A percentile compares a stretch with the other conserved stretches of the same genome.
phyloP scores from a whole-genome alignment of 2,113 vertebrate genomes.

The Panthera tigris region DNA sequence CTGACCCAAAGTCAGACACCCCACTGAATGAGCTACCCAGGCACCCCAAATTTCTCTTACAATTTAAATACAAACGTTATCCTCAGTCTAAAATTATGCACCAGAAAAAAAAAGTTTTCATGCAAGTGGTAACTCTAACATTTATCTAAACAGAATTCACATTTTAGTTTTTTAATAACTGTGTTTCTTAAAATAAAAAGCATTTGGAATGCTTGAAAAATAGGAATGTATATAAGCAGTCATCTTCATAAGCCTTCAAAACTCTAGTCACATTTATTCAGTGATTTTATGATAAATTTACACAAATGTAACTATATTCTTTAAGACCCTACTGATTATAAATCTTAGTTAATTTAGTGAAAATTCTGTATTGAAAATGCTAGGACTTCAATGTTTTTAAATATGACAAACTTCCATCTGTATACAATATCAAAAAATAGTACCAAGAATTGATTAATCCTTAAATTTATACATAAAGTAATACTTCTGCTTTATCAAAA shows the following conservation, averaged over 20 bases:
- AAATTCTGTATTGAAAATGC: not conserved
- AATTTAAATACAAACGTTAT: not conserved
- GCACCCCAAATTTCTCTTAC: not conserved
- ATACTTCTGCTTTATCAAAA: not conserved
- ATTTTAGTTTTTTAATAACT: not conserved
- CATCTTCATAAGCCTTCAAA: not conserved
- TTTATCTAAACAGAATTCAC: not conserved
- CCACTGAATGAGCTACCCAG: too few relatives aligned
- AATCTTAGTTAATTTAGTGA: not conserved
- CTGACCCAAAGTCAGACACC: too few relatives aligned
- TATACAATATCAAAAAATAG: not conserved
- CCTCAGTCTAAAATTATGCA: not conserved
- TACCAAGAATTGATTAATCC: not conserved
- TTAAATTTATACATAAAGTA: slow-evolving; percentile 21
- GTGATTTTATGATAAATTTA: not conserved
- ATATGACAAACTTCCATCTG: not conserved
- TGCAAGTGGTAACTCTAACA: not conserved
- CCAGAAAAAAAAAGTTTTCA: not conserved
- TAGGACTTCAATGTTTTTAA: not conserved
- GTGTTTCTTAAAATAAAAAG: not conserved
- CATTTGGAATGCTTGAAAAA: not conserved
- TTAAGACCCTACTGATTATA: not conserved
- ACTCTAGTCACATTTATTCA: not conserved
- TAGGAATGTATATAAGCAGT: not conserved
- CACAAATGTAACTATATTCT: not conserved